Evolutionary conservation across 2,113 vertebrate species (phyloP).

Genomic region (Thalassarche chlororhynchos): DNA sequence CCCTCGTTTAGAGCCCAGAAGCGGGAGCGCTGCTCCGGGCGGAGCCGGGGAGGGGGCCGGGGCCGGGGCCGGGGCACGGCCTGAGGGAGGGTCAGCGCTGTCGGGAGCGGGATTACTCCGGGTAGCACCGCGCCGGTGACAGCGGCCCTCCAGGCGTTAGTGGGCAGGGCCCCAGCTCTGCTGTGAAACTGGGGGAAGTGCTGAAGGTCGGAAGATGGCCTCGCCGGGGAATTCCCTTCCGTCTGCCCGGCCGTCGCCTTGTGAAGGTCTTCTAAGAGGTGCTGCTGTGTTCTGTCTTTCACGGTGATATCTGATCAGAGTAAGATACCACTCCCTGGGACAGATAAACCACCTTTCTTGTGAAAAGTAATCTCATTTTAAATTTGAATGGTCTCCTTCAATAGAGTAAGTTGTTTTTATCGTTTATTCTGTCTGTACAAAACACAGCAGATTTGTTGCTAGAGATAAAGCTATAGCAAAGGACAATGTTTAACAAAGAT

Average conservation of each 20-base stretch:
- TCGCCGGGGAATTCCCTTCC: fast-evolving
- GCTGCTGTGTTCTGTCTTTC: fast-evolving
- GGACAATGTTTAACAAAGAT: background rate
- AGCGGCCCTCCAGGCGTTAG: fast-evolving
- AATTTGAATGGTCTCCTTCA: background rate
- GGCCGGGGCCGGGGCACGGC: too few relatives aligned
- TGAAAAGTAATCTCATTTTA: background rate
- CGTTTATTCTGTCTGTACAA: background rate
- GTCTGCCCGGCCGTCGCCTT: background rate
- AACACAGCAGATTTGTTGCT: background rate
- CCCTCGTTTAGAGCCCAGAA: background rate
- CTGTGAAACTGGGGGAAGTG: background rate
- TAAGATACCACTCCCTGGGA: background rate
- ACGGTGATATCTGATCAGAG: background rate
- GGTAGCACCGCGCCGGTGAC: fast-evolving
- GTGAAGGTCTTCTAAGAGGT: fast-evolving
- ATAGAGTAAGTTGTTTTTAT: background rate
- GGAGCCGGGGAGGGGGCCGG: background rate
- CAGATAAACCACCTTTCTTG: background rate
- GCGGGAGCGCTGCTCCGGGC: background rate
- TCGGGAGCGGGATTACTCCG: background rate
- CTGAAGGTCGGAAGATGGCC: background rate
- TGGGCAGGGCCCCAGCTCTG: background rate
- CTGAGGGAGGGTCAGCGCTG: background rate
- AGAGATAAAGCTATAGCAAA: background rate